Percentiles rank a stretch among this genome's conserved stretches.
Conservation (phyloP, 2,888 invertebrate species). For the Camptogramma bilineatum region DNA sequence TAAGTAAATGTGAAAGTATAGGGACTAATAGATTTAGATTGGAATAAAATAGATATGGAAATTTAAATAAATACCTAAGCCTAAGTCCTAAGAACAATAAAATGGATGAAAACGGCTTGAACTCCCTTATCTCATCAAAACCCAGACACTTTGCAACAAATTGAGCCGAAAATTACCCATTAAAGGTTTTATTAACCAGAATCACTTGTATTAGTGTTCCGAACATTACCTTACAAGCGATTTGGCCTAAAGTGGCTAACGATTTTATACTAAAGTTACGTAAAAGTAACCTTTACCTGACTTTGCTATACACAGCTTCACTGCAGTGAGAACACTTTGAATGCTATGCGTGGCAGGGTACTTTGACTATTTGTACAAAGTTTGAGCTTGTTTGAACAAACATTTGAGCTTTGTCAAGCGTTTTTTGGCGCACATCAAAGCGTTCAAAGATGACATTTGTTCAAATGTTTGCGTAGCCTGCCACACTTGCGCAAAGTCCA, state of each 20-base stretch:
- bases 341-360: no score
- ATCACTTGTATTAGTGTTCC: slow-evolving; percentile 43
- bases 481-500: no score
- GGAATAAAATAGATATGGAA: background rate
- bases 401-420: no score
- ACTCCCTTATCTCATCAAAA: slow-evolving; percentile 22
- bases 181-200: slow-evolving; percentile 42
- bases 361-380: no score
- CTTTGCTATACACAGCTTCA: no score
- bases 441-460: no score
- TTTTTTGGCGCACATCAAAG: no score
- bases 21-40: background rate
- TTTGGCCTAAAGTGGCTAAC: slow-evolving; percentile 45
- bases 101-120: slow-evolving; percentile 10
- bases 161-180: slow-evolving; percentile 42
- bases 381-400: no score
- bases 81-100: slow-evolving; percentile 5
- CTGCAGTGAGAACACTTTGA: no score
- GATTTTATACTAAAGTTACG: slow-evolving; percentile 28
- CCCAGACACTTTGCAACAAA: slow-evolving; percentile 32
- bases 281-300: background rate
- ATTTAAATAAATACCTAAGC: background rate
- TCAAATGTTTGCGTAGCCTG: no score
- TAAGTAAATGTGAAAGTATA: no score
- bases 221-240: slow-evolving; percentile 43